Evolutionary conservation across 2,888 invertebrate species (phyloP), one percentile per base, ranked within the genome.

Genomic region (Leptopterna dolabrata): DNA sequence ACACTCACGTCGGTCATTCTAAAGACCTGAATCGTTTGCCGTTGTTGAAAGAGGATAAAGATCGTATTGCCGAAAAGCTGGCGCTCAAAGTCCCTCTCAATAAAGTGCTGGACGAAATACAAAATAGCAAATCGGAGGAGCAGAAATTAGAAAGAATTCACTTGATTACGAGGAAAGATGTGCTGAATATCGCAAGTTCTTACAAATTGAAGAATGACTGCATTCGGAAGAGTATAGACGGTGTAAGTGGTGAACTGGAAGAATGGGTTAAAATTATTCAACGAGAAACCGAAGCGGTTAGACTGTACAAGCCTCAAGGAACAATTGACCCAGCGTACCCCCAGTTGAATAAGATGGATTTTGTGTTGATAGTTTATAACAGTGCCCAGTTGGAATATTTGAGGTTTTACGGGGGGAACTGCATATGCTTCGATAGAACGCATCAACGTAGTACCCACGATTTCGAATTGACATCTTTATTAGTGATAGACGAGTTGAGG

Each of bases 1-100:
- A 84, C 16, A 88, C 76, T 7, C 89, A 88, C 47, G 76, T 89
- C 41, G 89, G 89, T 6, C 86, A 88, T 73, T 81, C 84, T n/a
- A 80, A 78, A 43, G 89, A 89, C 47, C 51, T 88, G 13, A 86
- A 78, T 45, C 85, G 88, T 30, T 41, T 88, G 11, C 85, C 88
- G 14, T 43, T 89, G 14, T 36, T 80, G 30, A 84, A 76, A 71
- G 73, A 71, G 76, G 76, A 76, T 14, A 88, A 80, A 14, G 87
- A 86, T 43, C 55, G 71, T 55, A 81, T 89, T 24, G 89, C 89
- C n/a, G 70, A 51, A 30, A 88, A 88, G 88, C 76, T 89, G 55
- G 88, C 89, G n/a, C 43, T 70, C 24, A 83, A 86, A n/a, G 76
- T 88, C 70, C 87, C 89, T 0, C 78, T 89, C 47, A 78, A 82